Evolutionary conservation across 2,113 vertebrate species (phyloP).

Genomic region (Rhinoptilus africanus): DNA sequence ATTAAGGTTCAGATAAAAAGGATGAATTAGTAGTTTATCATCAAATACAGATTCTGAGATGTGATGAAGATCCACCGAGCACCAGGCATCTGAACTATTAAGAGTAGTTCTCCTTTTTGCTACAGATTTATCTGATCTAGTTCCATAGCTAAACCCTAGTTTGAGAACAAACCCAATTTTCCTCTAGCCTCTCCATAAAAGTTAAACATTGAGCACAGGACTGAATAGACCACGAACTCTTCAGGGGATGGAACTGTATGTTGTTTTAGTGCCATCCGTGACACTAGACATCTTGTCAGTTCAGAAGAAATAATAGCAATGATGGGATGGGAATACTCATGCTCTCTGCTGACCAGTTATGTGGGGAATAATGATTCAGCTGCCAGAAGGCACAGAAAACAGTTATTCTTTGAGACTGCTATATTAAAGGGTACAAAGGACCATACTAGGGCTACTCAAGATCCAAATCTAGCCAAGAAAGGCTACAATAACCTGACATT

Average conservation of each 20-base stretch:
- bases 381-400: neutral
- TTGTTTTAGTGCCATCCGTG: neutral
- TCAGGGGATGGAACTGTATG: neutral
- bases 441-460: neutral
- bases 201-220: neutral
- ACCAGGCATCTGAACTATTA: neutral
- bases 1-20: neutral
- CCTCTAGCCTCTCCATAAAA: neutral
- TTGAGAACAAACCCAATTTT: neutral
- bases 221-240: neutral
- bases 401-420: neutral
- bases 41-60: neutral
- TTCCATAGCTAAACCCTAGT: neutral
- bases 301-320: neutral
- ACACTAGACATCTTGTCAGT: conserved; percentile 18
- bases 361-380: neutral
- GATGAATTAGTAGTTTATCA: neutral
- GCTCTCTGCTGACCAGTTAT: neutral
- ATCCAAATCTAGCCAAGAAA: neutral
- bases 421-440: neutral
- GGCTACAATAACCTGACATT: neutral
- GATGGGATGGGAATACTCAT: neutral
- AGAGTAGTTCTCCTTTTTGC: neutral
- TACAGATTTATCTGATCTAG: neutral
- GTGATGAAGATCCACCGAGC: neutral